phyloP scores from a whole-genome alignment of 2,113 vertebrate species.

The Muntiacus muntjak region DNA sequence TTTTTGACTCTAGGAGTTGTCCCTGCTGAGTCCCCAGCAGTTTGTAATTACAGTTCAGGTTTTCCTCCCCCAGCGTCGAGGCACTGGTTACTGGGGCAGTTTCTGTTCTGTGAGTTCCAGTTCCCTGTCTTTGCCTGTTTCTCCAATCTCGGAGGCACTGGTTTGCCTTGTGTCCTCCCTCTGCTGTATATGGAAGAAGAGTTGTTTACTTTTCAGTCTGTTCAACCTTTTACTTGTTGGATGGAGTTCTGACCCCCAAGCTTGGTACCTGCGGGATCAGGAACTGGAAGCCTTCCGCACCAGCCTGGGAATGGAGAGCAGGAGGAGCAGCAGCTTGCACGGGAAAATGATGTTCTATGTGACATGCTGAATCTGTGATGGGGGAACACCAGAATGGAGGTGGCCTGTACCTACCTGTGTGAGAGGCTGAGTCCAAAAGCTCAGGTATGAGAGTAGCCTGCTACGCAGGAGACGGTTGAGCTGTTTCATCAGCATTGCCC shows the following conservation, averaged over 20 bases:
- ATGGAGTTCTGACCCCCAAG: background rate
- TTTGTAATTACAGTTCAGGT: background rate
- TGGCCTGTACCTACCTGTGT: background rate
- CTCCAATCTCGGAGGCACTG: background rate
- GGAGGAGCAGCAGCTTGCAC: background rate
- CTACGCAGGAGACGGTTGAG: background rate
- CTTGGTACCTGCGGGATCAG: background rate
- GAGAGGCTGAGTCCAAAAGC: background rate
- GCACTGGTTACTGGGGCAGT: fast-evolving
- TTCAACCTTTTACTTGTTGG: background rate
- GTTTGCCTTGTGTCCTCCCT: background rate
- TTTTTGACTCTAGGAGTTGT: background rate
- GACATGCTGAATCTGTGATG: background rate
- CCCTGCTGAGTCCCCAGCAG: background rate
- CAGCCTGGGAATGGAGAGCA: background rate
- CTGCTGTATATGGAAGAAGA: background rate
- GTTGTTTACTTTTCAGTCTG: background rate
- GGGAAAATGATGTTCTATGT: background rate
- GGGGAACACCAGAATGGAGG: background rate
- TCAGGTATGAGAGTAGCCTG: background rate
- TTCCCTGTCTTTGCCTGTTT: background rate
- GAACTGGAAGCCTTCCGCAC: background rate
- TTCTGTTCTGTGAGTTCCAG: background rate
- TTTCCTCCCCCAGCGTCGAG: background rate
- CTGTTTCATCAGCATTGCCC: background rate